Conservation (phyloP, 2,113 vertebrate species). For the Lethenteron camtschaticum region DNA sequence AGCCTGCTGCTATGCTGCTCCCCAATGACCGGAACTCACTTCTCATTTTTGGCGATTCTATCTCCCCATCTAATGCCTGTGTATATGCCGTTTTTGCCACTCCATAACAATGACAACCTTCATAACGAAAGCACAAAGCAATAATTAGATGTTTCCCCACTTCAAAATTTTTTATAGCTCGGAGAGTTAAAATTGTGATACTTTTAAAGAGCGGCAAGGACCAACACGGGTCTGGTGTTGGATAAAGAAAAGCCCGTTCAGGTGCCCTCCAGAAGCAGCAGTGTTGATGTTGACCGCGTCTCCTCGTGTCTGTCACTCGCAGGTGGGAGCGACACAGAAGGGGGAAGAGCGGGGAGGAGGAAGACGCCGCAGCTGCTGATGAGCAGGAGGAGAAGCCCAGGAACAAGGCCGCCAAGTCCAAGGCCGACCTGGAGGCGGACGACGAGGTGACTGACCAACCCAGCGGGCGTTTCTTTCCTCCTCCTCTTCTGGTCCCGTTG, state of each 20-base stretch:
- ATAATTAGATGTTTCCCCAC: too few species aligned
- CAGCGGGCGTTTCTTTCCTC: not conserved
- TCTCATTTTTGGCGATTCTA: too few species aligned
- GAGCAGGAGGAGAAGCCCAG: not conserved
- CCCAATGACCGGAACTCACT: too few species aligned
- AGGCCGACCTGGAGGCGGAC: conserved; percentile 4
- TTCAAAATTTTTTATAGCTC: too few species aligned
- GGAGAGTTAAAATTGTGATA: too few species aligned
- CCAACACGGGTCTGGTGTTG: not conserved
- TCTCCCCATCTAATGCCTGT: too few species aligned
- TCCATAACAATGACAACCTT: too few species aligned
- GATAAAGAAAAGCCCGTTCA: not conserved
- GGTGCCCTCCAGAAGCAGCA: not conserved
- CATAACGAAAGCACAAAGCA: too few species aligned
- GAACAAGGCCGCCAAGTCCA: conserved; percentile 2
- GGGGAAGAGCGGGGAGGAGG: not conserved
- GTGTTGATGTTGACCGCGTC: not conserved
- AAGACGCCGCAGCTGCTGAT: not conserved
- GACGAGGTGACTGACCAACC: not conserved
- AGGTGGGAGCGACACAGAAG: not conserved
- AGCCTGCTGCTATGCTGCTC: too few species aligned
- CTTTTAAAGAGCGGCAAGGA: too few species aligned
- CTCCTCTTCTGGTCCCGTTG: not conserved
- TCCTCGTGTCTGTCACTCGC: not conserved
- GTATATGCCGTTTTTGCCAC: too few species aligned